Evolutionary conservation across 2,888 invertebrate genomes (phyloP), one percentile per base, ranked within the genome.

Genomic region (Drosophila robusta): DNA sequence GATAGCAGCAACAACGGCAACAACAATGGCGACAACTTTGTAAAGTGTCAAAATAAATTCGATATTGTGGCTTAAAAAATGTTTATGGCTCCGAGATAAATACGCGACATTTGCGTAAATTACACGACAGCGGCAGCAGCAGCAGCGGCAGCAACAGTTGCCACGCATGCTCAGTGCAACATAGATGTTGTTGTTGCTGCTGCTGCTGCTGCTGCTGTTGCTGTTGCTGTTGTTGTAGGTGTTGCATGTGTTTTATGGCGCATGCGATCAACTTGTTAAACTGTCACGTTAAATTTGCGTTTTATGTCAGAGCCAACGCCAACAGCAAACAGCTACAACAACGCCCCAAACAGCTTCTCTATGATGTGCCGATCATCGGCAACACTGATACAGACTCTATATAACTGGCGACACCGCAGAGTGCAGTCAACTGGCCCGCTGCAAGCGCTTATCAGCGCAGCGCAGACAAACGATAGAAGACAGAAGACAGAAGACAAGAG

Each of bases 211-310:
- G 76, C 44, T 69, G 80, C 74, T 87, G 89, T 81, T 46, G 60
- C 38, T 42, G 52, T 14, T 42, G 57, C 4, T 66, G 76, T 46
- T 69, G 80, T 76, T 87, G 89, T 81, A 83, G 76, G 89, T 85
- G 84, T 85, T 89, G 87, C 89, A 82, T 89, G 89, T 87, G 87
- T 82, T 89, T 86, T 89, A 86, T 86, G 86, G 82, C 80, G 61
- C 83, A 87, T 81, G 85, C 87, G 84, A 87, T 87, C 84, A 83
- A 87, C 89, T 86, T 86, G 86, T 86, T 76, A 74, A 80, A 75
- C 78, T 86, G 86, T 86, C 86, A 85, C 88, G 80, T 89, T 86
- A 89, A 87, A 87, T 89, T 89, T 89, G 89, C 87, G 87, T 75
- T 89, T 85, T 87, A 84, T 76, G 80, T 69, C 78, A 76, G 62